Evolutionary conservation across 2,888 invertebrate genomes (phyloP).

Genomic region (Tribolium freemani): DNA sequence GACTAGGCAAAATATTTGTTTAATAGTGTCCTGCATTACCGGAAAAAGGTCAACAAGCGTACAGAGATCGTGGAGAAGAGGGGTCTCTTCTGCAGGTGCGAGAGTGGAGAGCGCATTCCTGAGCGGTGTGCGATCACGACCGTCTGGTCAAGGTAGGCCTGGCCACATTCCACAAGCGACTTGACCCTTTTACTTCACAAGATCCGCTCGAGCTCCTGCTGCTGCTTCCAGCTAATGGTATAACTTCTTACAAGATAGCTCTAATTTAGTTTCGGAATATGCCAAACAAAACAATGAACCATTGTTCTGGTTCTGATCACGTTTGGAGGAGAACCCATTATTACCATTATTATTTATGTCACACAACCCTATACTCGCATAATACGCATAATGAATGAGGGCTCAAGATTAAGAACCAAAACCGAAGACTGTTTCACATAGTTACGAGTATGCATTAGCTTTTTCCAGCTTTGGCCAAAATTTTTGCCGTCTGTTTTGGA

Average conservation of each 20-base stretch:
- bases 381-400: not conserved
- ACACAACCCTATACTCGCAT: not conserved
- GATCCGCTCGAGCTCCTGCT: slow-evolving; percentile 48
- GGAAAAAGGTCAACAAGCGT: slow-evolving; percentile 37
- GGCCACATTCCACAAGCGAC: slow-evolving; percentile 66
- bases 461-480: not conserved
- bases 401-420: not conserved
- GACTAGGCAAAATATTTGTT: slow-evolving; percentile 30
- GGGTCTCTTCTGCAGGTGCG: slow-evolving; percentile 56
- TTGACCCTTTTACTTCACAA: slow-evolving; percentile 62
- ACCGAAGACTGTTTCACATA: too few species aligned
- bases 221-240: slow-evolving; percentile 44
- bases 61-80: slow-evolving; percentile 35
- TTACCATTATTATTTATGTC: not conserved
- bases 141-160: slow-evolving; percentile 67
- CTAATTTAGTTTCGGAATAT: slow-evolving; percentile 26
- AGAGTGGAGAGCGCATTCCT: slow-evolving; percentile 65
- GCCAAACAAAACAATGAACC: slow-evolving; percentile 15
- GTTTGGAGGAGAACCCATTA: not conserved
- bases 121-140: slow-evolving; percentile 65
- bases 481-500: too few species aligned
- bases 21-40: slow-evolving; percentile 32
- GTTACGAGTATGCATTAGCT: too few species aligned
- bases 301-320: not conserved
- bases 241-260: slow-evolving; percentile 37